Evolutionary conservation across 1,140 invertebrate genomes (phyloP), one percentile per base, ranked within the genome.

Genomic region (Drosophila cardini): DNA sequence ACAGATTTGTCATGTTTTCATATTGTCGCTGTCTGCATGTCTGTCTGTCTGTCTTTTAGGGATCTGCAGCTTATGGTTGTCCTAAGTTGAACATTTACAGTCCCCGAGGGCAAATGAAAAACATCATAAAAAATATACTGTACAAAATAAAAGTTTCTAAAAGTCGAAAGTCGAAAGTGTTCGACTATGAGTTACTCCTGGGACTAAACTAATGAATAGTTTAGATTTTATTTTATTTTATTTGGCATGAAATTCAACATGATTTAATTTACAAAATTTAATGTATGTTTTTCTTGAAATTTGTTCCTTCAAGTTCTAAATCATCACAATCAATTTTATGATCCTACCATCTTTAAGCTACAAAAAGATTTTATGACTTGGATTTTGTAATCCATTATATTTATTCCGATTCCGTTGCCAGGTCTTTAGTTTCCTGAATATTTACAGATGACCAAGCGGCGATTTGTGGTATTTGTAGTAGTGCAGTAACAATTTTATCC

Each of bases 1-100:
- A 73, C 71, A 73, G 55, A 42, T 69, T 67, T 73, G 71, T 73
- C 64, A 73, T 68, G 55, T 72, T 58, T 72, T 57, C 45, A 45
- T 40, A 26, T 58, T 48, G 67, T 53, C 43, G 9, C 16, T 18
- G 13, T 16, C 16, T 45, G 9, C 16, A 0, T 1, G 2, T 10
- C 30, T 55, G n/a, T 15, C 32, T 16, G 26, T n/a, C 4, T 36
- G 32, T 32, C 4, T 50, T 38, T 38, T 70, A 26, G 46, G 38
- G 1, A 42, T 48, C 34, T 42, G 42, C 40, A 64, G 40, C 61
- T 63, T 46, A 48, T 53, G 48, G 26, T 70, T 63, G 21, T 45
- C 53, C 42, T 40, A 52, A 50, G 58, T 52, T 13, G 48, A 43
- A 38, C 45, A 50, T 62, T 63, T 16, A 52, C 16, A 53, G 5